Conservation (phyloP, 2,888 invertebrate genomes). For the Sycophila texana region DNA sequence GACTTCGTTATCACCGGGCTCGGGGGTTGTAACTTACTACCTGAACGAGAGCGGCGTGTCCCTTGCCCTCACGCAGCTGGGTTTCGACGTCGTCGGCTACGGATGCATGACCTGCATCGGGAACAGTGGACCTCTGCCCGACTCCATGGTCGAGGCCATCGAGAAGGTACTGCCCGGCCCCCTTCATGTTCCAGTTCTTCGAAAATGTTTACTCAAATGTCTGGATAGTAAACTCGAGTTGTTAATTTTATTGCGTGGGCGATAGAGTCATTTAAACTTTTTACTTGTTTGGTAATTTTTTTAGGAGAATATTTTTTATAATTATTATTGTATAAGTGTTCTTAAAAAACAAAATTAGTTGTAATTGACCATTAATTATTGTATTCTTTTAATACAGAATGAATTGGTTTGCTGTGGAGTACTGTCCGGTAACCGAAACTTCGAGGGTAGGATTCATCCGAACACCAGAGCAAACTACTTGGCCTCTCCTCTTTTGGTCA, state of each 20-base stretch:
- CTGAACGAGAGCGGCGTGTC: constrained; percentile 93
- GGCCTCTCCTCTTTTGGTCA: constrained; percentile 97
- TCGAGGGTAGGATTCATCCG: constrained; percentile 98
- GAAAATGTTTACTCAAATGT: background rate
- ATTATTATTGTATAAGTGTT: too few relatives aligned
- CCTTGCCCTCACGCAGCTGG: constrained; percentile 89
- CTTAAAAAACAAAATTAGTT: too few relatives aligned
- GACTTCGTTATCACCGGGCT: constrained; percentile 96
- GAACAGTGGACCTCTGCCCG: constrained; percentile 96
- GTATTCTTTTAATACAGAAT: constrained; percentile 79
- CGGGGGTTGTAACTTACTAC: constrained; percentile 95
- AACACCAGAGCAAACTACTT: constrained; percentile 97
- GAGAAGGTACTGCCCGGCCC: constrained; percentile 66
- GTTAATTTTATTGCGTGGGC: background rate
- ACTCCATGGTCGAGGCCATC: constrained; percentile 75
- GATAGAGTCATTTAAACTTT: background rate
- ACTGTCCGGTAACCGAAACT: constrained; percentile 97
- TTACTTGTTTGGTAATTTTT: background rate
- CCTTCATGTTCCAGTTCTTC: constrained; percentile 7
- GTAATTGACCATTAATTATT: too few relatives aligned
- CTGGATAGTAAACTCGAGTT: background rate
- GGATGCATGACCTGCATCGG: constrained; percentile 99
- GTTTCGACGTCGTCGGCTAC: constrained; percentile 97
- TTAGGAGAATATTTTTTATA: background rate
- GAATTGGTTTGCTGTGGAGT: constrained; percentile 97